Evolutionary conservation across 2,113 vertebrate genomes (phyloP), one percentile per base, ranked within the genome.

Genomic region (Fregetta grallaria): DNA sequence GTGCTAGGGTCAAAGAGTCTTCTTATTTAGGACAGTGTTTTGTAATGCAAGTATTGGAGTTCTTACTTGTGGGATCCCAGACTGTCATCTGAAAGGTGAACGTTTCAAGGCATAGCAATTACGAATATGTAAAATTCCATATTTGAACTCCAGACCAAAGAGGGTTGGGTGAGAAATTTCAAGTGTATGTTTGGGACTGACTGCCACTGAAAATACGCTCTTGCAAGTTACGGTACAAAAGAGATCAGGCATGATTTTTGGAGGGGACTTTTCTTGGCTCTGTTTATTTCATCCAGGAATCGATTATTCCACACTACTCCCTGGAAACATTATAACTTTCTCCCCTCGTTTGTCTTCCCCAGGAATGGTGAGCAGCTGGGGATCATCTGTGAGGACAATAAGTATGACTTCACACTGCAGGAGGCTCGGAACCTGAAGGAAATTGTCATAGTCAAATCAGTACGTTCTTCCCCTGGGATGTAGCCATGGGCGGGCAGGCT

Each of bases 341-440:
- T 79, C 72, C 25, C 16, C 40, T 75, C 50, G 2, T 30, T 71
- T 49, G 47, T 58, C 45, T 58, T 62, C 20, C 88, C 40, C 44
- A 99, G 99, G 91, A 97, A 98, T n/a, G 98, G 98, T 84, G 42
- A 95, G n/a, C 98, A 98, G 83, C 93, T 98, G 25, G 96, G 93
- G 65, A 95, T 97, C n/a, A 67, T 99, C 73, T 98, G 92, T n/a
- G 66, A 98, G 93, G 97, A 99, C 86, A 98, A 98, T 53, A 95
- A 98, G 49, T 99, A 99, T 27, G 94, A 98, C 91, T 99, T 99
- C 97, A 97, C 97, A 30, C 77, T 98, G 8, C 99, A 99, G 95
- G 97, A 99, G 80, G 78, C 86, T 18, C 45, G 81, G 56, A 96
- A 75, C 72, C 76, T 98, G 70, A 98, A 98, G 52, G 73, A 90